phyloP scores from a whole-genome alignment of 2,797 vertebrate species.

The Lycodopsis pacificus region DNA sequence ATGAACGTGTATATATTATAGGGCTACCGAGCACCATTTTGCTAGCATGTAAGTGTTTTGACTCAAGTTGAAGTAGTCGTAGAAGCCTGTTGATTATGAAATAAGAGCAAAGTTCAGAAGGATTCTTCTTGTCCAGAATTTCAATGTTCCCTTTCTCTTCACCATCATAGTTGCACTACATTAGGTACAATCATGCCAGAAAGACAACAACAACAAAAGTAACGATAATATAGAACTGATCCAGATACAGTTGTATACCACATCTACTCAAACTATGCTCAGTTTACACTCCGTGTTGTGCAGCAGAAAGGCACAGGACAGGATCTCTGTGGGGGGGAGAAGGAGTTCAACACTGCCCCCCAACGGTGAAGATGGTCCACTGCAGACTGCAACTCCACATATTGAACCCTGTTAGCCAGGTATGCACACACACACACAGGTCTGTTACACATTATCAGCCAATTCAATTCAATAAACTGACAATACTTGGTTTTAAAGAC shows the following conservation, averaged over 20 bases:
- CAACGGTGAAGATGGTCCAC: conserved; percentile 38
- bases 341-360: conserved; percentile 54
- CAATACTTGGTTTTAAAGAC: conserved; percentile 57
- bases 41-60: neutral
- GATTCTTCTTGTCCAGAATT: neutral
- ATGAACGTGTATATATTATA: neutral
- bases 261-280: conserved; percentile 17
- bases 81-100: neutral
- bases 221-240: neutral
- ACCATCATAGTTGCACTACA: neutral
- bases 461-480: conserved; percentile 37
- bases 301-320: conserved; percentile 3
- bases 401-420: conserved; percentile 8
- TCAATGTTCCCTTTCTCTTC: neutral
- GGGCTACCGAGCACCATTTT: neutral
- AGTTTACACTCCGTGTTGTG: conserved; percentile 1
- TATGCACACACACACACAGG: conserved; percentile 3
- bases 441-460: conserved; percentile 17
- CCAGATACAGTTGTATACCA: neutral
- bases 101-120: neutral
- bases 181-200: neutral
- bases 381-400: conserved; percentile 40
- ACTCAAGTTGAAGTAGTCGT: neutral
- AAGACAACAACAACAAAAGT: neutral
- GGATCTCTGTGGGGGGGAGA: neutral